These are phyloP conservation scores for Elysia crispata DNA, from an alignment of 2,888 invertebrate genomes.

Conservation along the genomic window DNA sequence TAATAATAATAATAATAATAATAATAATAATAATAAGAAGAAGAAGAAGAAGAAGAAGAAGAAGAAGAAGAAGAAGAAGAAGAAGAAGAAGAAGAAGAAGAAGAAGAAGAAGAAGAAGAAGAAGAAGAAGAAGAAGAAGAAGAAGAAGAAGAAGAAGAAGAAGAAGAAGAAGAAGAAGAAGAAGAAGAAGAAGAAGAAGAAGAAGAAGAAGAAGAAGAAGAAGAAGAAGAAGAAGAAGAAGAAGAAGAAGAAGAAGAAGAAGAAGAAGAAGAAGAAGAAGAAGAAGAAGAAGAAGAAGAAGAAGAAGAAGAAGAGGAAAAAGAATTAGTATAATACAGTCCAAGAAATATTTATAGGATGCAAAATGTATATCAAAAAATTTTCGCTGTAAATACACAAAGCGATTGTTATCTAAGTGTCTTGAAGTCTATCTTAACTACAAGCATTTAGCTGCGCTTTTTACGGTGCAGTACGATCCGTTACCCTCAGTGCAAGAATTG, in stretches of 20 bases:
- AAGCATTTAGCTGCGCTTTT: no score
- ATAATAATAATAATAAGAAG: no score
- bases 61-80: neutral
- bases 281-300: neutral
- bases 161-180: neutral
- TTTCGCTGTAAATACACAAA: no score
- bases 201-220: neutral
- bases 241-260: neutral
- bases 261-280: neutral
- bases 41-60: no score
- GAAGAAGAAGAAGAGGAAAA: constrained; percentile 5
- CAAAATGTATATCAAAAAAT: no score
- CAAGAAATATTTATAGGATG: neutral
- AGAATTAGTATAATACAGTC: neutral
- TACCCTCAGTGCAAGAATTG: no score
- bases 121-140: neutral
- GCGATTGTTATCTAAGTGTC: no score
- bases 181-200: constrained; percentile 1
- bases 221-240: neutral
- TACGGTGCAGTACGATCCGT: no score
- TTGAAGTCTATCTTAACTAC: no score
- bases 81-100: neutral
- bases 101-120: neutral
- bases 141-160: neutral
- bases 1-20: no score